A percentile compares a stretch with the other conserved stretches of the same genome.
Conservation (phyloP, 2,113 vertebrate species). For the Numenius arquata region DNA sequence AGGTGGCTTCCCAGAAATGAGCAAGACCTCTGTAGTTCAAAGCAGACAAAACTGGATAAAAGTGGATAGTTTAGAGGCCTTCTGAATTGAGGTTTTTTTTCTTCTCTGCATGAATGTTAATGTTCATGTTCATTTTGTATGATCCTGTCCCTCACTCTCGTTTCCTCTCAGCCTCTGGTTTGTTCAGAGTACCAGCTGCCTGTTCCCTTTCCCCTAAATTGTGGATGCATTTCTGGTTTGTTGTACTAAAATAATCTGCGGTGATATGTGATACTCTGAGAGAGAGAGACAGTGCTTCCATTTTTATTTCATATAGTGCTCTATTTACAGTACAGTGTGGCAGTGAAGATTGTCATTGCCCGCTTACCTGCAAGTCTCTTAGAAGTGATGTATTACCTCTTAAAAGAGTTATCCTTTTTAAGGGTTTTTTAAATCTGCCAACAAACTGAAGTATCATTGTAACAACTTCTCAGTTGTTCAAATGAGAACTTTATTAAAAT, state of each 20-base stretch:
- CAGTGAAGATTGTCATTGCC: background rate
- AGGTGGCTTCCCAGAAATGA: background rate
- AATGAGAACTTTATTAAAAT: background rate
- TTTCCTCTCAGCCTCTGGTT: background rate
- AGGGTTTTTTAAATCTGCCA: background rate
- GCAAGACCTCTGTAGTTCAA: fast-evolving
- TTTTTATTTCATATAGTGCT: background rate
- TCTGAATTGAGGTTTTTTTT: background rate
- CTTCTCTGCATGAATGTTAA: background rate
- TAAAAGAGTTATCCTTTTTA: background rate
- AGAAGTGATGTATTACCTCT: background rate
- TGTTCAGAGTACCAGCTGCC: background rate
- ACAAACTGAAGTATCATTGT: background rate
- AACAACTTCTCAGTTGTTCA: background rate
- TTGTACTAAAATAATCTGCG: background rate
- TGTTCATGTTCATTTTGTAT: background rate
- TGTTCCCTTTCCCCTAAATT: background rate
- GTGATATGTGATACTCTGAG: background rate
- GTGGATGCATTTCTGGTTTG: background rate
- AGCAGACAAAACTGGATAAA: background rate
- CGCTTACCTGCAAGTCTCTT: background rate
- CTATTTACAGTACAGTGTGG: background rate
- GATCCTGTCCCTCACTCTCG: background rate
- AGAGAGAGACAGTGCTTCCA: background rate
- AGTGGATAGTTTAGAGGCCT: background rate